Evolutionary conservation across 2,113 vertebrate species (phyloP), one percentile per base, ranked within the genome.

Genomic region (Apus apus): DNA sequence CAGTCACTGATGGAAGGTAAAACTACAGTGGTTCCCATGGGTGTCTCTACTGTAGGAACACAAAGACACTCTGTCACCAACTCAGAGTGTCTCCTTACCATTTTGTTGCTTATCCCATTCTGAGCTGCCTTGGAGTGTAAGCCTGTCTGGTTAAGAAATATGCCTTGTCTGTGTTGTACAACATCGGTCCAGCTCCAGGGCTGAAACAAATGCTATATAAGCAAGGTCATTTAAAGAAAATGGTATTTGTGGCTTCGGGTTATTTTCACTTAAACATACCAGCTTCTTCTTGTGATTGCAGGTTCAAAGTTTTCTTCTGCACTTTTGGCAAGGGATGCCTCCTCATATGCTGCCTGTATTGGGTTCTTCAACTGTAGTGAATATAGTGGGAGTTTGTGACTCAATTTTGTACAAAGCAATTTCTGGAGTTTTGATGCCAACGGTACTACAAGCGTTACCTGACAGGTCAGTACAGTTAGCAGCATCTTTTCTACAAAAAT

Each of bases 271-370:
- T 90, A 75, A 73, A 66, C 34, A 26, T 34, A 57, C 29, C 72
- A 64, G 19, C 29, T 90, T 18, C 64, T 94, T 88, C 79, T 84
- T 29, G 3, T 64, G 22, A 6, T 38, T 85, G 34, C 97, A 99
- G 99, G 99, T 99, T 98, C 99, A 99, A 97, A 99, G 99, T 97
- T 99, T 99, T 97, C 98, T 99, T 98, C 98, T 99, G 98, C 99
- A 99, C 98, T 99, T 99, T 98, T 99, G 99, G 99, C 99, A 99
- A 98, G 99, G 99, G 80, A 99, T 99, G 99, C 99, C 99, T 0
- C 99, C 99, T 84, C 99, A 99, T 97, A 99, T 99, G 99, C 98
- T 99, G 89, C 99, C 99, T 0, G 99, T 99, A 53, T 97, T 99
- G 93, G 98, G 99, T 94, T 99, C 99, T 77, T 97, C 99, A 91